Conservation (phyloP, 2,797 vertebrate genomes). For the Melanogrammus aeglefinus region DNA sequence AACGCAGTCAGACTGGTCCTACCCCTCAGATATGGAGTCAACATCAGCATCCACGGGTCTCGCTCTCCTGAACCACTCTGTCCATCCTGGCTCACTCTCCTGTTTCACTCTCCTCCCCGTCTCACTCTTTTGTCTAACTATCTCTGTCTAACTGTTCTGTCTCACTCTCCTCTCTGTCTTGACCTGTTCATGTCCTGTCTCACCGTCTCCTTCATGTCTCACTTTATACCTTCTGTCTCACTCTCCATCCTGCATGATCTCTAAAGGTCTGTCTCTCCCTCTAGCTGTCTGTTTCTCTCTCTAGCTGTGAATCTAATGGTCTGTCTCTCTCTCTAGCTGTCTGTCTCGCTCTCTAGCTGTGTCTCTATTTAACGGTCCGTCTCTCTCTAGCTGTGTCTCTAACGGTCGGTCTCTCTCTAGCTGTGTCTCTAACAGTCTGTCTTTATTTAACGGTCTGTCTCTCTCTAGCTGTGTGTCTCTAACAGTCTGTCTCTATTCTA, state of each 20-base stretch:
- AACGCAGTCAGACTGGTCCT: slow-evolving; percentile 74
- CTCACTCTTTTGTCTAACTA: background rate
- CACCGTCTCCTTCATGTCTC: background rate
- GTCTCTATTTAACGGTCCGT: background rate
- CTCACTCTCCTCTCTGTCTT: background rate
- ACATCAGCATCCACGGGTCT: slow-evolving; percentile 85
- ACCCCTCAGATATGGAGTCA: slow-evolving; percentile 83
- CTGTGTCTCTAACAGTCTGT: background rate
- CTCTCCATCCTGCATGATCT: background rate
- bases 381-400: background rate
- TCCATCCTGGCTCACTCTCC: background rate
- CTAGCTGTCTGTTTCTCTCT: slow-evolving; percentile 78
- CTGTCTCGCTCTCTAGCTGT: background rate
- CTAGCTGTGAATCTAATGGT: slow-evolving; percentile 67
- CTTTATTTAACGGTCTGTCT: too few relatives aligned
- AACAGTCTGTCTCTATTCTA: background rate
- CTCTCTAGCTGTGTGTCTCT: background rate
- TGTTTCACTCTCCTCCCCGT: background rate
- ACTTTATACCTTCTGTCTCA: background rate
- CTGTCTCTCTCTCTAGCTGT: background rate
- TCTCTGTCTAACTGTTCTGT: background rate
- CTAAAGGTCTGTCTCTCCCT: slow-evolving; percentile 69
- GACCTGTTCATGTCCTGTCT: background rate
- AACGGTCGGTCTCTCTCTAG: background rate
- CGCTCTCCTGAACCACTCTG: background rate